These are phyloP conservation scores for Pionites leucogaster DNA, from an alignment of 2,113 vertebrate genomes.

Conservation along the genomic window DNA sequence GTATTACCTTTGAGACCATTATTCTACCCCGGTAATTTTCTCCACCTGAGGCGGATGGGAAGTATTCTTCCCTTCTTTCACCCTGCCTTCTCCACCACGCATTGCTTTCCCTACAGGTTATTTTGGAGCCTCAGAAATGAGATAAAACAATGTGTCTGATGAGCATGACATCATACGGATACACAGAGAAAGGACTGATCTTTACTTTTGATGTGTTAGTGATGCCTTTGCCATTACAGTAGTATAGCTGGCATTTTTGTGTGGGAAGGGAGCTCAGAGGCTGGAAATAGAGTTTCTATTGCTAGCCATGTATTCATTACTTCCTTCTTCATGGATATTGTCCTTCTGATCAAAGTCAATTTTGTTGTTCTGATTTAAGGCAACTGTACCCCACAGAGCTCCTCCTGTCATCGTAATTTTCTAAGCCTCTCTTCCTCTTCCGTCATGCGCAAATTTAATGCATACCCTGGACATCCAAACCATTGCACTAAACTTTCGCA, in stretches of 20 bases:
- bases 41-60: not conserved
- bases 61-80: not conserved
- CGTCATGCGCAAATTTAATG: not conserved
- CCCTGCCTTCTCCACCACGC: fast-evolving
- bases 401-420: not conserved
- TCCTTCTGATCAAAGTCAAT: not conserved
- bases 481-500: not conserved
- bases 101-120: not conserved
- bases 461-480: fast-evolving
- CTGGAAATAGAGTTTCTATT: not conserved
- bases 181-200: not conserved
- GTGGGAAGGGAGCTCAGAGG: not conserved
- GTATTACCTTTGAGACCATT: not conserved
- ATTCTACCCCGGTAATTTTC: not conserved
- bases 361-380: not conserved
- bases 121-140: not conserved
- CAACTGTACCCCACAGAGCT: not conserved
- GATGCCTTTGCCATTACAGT: not conserved
- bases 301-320: not conserved
- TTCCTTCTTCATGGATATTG: not conserved
- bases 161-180: fast-evolving
- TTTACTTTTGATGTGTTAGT: not conserved
- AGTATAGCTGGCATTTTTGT: not conserved
- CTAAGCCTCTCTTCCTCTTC: not conserved
- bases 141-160: not conserved